Evolutionary conservation across 1,140 invertebrate species (phyloP).

Genomic region (Chrysoperla carnea): DNA sequence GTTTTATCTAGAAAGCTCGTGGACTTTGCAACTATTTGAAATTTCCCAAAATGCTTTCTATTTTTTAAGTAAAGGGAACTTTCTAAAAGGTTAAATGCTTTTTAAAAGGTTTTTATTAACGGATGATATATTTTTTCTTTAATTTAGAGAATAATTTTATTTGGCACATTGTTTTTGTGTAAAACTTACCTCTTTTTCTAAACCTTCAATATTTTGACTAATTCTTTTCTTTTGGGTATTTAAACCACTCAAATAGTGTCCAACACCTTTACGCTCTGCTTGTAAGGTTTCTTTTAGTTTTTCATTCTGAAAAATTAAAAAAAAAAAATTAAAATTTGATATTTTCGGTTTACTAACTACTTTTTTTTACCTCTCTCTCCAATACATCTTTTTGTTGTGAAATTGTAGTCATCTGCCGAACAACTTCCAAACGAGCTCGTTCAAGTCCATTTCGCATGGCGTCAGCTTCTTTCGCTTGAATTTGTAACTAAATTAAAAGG

Average conservation of each 20-base stretch:
- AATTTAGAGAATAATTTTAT: too few species aligned
- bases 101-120: too few species aligned
- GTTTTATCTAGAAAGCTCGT: too few species aligned
- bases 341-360: slow-evolving; percentile 3
- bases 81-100: too few species aligned
- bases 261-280: slow-evolving; percentile 26
- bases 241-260: slow-evolving; percentile 7
- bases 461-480: slow-evolving; percentile 36
- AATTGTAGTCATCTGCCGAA: slow-evolving; percentile 37
- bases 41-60: too few species aligned
- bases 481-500: slow-evolving; percentile 24
- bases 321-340: not conserved
- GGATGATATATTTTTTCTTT: too few species aligned
- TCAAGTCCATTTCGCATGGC: slow-evolving; percentile 33
- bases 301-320: slow-evolving; percentile 26
- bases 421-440: slow-evolving; percentile 34
- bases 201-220: slow-evolving; percentile 10
- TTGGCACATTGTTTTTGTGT: too few species aligned
- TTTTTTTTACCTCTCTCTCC: slow-evolving; percentile 31
- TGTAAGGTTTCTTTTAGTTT: slow-evolving; percentile 29
- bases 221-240: slow-evolving; percentile 7
- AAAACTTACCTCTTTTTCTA: slow-evolving; percentile 20
- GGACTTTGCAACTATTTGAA: too few species aligned
- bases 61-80: too few species aligned
- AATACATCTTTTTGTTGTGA: slow-evolving; percentile 35